These are phyloP conservation scores for Lepidurus couesii DNA, from an alignment of 1,140 invertebrate genomes.

Conservation along the genomic window DNA sequence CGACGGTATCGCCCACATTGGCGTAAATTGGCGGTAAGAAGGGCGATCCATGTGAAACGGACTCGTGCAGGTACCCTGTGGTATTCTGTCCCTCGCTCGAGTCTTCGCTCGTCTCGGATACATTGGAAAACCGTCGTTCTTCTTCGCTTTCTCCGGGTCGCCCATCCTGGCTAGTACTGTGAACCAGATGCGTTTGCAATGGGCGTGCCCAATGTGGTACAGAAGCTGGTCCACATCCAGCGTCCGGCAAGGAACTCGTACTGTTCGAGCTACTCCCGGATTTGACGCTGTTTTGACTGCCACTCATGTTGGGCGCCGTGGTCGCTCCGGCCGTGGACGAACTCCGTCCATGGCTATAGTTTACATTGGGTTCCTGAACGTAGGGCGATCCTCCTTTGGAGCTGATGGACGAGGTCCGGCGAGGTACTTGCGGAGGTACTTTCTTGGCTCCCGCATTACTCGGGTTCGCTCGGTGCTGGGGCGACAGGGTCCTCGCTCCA, in stretches of 20 bases:
- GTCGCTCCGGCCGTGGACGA: slow-evolving; percentile 5
- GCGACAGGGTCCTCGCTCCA: neutral
- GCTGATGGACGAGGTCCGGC: slow-evolving; percentile 42
- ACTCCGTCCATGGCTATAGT: neutral
- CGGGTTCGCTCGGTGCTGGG: neutral
- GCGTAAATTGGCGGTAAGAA: slow-evolving; percentile 30
- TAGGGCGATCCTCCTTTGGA: slow-evolving; percentile 32
- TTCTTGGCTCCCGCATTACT: slow-evolving; percentile 38
- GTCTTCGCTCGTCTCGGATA: slow-evolving; percentile 29
- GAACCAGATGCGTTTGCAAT: neutral
- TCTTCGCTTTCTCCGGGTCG: neutral
- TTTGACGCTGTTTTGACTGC: slow-evolving; percentile 29
- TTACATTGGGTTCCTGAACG: neutral
- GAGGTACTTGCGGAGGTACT: slow-evolving; percentile 43
- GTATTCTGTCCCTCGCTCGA: slow-evolving; percentile 27
- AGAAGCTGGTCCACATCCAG: neutral
- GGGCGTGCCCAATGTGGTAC: neutral
- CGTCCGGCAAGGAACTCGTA: neutral
- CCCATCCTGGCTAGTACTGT: slow-evolving; percentile 20
- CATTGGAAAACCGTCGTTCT: neutral
- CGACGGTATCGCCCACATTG: slow-evolving; percentile 25
- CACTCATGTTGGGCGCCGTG: slow-evolving; percentile 7
- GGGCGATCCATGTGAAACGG: slow-evolving; percentile 21
- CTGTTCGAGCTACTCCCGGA: neutral
- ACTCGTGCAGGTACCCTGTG: slow-evolving; percentile 28